These are phyloP conservation scores for Elysia chlorotica DNA, from an alignment of 1,140 invertebrate species.

Conservation along the genomic window DNA sequence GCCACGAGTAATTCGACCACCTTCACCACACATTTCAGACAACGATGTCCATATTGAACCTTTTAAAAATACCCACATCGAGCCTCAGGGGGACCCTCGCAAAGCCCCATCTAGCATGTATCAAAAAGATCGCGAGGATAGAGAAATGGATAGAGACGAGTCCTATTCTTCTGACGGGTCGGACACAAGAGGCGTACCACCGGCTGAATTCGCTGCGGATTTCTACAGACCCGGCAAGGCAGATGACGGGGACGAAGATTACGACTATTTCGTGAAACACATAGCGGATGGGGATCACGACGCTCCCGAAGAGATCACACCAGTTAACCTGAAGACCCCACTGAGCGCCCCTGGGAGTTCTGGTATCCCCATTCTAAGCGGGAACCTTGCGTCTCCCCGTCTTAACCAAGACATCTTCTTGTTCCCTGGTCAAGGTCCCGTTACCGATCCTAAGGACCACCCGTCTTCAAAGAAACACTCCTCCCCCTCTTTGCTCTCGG, in stretches of 20 bases:
- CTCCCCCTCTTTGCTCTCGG: neutral
- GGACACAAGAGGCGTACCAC: neutral
- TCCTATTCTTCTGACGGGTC: no score
- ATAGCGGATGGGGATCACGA: conserved; percentile 10
- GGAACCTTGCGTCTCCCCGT: conserved; percentile 10
- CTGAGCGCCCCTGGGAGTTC: neutral
- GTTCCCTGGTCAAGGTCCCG: neutral
- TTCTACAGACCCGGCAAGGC: neutral
- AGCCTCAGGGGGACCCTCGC: no score
- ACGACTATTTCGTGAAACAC: conserved; percentile 12
- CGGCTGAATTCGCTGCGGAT: neutral
- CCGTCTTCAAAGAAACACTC: no score
- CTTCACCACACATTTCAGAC: neutral
- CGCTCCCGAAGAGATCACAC: neutral
- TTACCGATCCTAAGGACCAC: neutral
- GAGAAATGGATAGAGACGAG: neutral
- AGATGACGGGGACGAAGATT: neutral
- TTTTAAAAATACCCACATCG: no score
- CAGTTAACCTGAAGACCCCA: neutral
- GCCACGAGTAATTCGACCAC: neutral
- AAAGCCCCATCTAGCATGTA: no score
- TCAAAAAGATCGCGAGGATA: no score
- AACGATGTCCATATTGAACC: no score
- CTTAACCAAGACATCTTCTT: neutral
- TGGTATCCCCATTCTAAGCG: conserved; percentile 21